Evolutionary conservation across 2,113 vertebrate genomes (phyloP).

Genomic region (Sitta europaea): DNA sequence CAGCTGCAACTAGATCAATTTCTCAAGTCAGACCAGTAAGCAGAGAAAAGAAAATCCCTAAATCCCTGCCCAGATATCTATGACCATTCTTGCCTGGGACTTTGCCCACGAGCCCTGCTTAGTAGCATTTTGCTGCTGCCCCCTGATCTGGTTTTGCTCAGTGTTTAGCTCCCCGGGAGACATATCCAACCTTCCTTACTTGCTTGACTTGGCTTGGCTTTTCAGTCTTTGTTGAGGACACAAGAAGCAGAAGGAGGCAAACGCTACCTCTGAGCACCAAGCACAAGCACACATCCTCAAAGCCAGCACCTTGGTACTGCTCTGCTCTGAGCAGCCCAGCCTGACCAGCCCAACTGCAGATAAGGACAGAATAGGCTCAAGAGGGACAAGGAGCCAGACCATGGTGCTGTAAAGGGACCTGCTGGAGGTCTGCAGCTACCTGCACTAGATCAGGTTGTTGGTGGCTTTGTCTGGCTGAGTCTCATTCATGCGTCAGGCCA

Average conservation of each 20-base stretch:
- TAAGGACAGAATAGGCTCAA: neutral
- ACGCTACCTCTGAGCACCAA: conserved; percentile 27
- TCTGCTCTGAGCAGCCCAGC: conserved; percentile 61
- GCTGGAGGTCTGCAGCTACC: neutral
- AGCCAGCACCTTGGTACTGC: conserved; percentile 53
- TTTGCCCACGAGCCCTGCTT: neutral
- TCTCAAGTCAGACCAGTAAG: neutral
- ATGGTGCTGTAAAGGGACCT: neutral
- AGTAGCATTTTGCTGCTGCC: neutral
- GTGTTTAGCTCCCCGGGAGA: conserved; percentile 44
- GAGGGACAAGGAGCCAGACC: neutral
- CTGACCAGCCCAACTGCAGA: neutral
- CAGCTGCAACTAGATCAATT: conserved; percentile 13
- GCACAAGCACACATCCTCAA: conserved; percentile 68
- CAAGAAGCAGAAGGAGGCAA: conserved; percentile 17
- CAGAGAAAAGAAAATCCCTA: neutral
- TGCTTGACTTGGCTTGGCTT: neutral
- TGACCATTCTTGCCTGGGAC: neutral
- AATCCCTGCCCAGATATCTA: neutral
- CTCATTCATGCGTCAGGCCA: neutral
- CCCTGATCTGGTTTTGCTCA: neutral
- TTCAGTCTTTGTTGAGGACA: conserved; percentile 5
- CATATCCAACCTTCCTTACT: conserved; percentile 31
- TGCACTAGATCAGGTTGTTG: neutral
- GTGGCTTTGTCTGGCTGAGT: neutral